Evolutionary conservation across 2,888 invertebrate species (phyloP), one percentile per base, ranked within the genome.

Genomic region (Drosophila anomelani): DNA sequence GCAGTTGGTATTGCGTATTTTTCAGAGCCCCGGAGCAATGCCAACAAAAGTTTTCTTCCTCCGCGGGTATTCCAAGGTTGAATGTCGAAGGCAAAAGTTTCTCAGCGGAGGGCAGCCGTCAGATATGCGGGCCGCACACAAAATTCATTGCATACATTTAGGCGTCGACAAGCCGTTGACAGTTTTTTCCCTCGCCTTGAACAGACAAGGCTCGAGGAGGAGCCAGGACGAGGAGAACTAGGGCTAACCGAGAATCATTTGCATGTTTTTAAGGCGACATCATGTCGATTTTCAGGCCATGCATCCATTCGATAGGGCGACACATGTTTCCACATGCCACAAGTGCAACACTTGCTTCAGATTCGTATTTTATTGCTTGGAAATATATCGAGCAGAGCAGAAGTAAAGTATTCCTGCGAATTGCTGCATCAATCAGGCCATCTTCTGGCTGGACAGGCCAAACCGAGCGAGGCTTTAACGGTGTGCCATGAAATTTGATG

Each of bases 121-220:
- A 84, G 76, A 88, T 81, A 86, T 85, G 86, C 88, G 85, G 85
- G 88, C 70, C 64, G 54, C 59, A 55, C 58, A 70, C 64, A 57
- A 72, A 72, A 72, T 72, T 55, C 61, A 67, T 64, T 68, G 74
- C 81, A 79, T 81, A 76, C 59, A 79, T 77, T 83, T 74, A 61
- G 71, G 54, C 71, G 68, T 51, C 71, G 79, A 74, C 85, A 81
- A 82, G 73, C 73, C 82, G 83, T 64, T 80, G 76, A 82, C 88
- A 82, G 85, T 87, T 85, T 77, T 80, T 59, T 29, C 29, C 49
- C 39, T 71, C 17, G 8, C 53, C 60, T 59, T 29, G 36, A 46
- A 44, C 38, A 36, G 13, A 34, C 26, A 10, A 26, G 4, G 4
- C 26, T 23, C 23, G 39, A 36, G 8, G 49, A 34, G 43, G 29